Percentiles rank a stretch among this genome's conserved stretches.
Conservation (phyloP, 2,113 vertebrate species). For the Furnarius figulus region DNA sequence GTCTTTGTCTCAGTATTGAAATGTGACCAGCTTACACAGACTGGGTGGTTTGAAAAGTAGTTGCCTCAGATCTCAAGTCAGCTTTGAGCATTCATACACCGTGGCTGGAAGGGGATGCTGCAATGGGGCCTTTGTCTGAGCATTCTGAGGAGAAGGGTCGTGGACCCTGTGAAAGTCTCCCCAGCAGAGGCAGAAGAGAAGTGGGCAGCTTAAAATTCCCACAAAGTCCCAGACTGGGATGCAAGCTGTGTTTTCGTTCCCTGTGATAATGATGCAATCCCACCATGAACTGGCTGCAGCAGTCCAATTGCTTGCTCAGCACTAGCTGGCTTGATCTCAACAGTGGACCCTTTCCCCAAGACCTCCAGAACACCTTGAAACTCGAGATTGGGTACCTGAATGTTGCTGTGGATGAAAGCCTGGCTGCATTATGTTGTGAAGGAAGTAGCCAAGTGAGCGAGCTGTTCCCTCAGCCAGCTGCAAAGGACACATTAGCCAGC, state of each 20-base stretch:
- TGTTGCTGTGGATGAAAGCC: fast-evolving
- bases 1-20: background rate
- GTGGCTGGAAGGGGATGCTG: background rate
- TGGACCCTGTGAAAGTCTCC: background rate
- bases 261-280: background rate
- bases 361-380: background rate
- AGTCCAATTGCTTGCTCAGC: background rate
- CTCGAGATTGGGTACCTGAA: background rate
- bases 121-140: background rate
- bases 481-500: constrained; percentile 42
- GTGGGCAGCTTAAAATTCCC: background rate
- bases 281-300: background rate
- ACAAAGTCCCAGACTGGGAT: background rate
- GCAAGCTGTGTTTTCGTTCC: background rate
- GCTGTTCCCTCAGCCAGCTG: background rate
- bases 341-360: background rate
- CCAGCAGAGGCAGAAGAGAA: background rate
- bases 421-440: background rate
- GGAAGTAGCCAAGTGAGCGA: background rate
- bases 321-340: background rate
- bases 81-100: background rate
- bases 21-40: background rate
- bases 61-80: background rate
- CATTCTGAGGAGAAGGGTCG: background rate
- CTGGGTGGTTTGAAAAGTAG: background rate